phyloP scores from a whole-genome alignment of 2,113 vertebrate genomes.

The Hoplias malabaricus region DNA sequence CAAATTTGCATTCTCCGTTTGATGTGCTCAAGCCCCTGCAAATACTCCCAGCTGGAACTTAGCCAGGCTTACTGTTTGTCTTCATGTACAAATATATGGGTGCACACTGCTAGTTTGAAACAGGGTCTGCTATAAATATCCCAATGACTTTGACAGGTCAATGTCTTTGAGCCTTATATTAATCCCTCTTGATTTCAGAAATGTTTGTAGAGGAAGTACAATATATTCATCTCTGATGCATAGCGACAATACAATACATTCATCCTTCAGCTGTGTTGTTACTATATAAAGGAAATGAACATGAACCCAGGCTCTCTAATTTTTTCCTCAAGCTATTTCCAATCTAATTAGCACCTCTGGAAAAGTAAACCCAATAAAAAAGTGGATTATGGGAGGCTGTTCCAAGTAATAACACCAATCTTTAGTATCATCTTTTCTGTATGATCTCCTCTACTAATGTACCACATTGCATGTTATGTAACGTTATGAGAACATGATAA shows the following conservation, averaged over 20 bases:
- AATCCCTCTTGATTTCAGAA: background rate
- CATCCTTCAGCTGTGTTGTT: background rate
- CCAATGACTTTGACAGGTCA: slow-evolving; percentile 36
- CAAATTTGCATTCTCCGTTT: background rate
- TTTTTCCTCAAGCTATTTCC: background rate
- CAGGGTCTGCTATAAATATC: background rate
- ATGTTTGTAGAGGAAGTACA: background rate
- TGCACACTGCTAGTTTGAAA: too few relatives aligned
- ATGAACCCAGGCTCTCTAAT: background rate
- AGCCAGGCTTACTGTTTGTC: background rate
- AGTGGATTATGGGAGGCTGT: background rate
- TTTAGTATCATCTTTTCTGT: background rate
- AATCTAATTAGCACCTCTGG: background rate
- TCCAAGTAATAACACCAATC: background rate
- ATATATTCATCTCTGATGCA: too few relatives aligned
- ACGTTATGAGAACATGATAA: background rate
- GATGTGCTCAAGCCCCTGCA: background rate
- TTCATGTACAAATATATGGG: background rate
- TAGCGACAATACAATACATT: slow-evolving; percentile 6
- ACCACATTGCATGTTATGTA: background rate
- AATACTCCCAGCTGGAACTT: background rate
- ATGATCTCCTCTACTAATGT: background rate
- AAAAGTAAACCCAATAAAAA: background rate
- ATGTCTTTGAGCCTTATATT: slow-evolving; percentile 49
- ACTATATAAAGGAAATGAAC: background rate